phyloP scores from a whole-genome alignment of 2,888 invertebrate genomes.

The Laspeyria flexula region DNA sequence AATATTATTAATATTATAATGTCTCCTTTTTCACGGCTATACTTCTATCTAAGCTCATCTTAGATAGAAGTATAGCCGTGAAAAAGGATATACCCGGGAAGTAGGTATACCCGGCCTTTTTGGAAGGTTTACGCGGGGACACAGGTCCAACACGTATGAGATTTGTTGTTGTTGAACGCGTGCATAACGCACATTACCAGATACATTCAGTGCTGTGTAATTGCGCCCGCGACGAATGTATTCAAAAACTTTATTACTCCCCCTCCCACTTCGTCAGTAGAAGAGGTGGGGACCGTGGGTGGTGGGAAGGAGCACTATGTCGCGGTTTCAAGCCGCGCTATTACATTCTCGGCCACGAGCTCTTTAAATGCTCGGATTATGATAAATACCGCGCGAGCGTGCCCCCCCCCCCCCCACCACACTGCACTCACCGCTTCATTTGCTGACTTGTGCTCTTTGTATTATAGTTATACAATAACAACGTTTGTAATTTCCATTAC shows the following conservation, averaged over 20 bases:
- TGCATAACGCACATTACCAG: conserved; percentile 1
- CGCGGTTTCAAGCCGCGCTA: conserved; percentile 21
- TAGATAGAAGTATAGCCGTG: too few species aligned
- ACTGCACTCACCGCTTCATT: conserved; percentile 26
- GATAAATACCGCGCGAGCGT: conserved; percentile 29
- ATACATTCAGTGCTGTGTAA: conserved; percentile 41
- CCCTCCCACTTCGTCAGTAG: not conserved
- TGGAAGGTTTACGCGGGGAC: too few species aligned
- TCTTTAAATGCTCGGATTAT: conserved; percentile 43
- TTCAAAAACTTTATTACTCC: conserved; percentile 26
- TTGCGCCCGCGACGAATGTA: conserved; percentile 40
- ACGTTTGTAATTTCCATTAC: conserved; percentile 18
- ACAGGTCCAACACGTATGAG: too few species aligned
- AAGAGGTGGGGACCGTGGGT: too few species aligned
- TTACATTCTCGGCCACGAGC: conserved; percentile 35
- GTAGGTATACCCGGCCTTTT: too few species aligned
- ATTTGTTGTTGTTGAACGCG: too few species aligned
- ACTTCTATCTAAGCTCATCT: too few species aligned
- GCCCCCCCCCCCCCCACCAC: not conserved
- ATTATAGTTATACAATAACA: conserved; percentile 29
- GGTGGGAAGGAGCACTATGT: not conserved
- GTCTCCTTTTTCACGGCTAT: too few species aligned
- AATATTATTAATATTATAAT: too few species aligned
- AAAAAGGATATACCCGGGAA: too few species aligned
- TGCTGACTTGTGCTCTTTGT: conserved; percentile 24